These are phyloP conservation scores for Schlechtendalia chinensis DNA, from an alignment of 1,140 invertebrate genomes.

Conservation along the genomic window DNA sequence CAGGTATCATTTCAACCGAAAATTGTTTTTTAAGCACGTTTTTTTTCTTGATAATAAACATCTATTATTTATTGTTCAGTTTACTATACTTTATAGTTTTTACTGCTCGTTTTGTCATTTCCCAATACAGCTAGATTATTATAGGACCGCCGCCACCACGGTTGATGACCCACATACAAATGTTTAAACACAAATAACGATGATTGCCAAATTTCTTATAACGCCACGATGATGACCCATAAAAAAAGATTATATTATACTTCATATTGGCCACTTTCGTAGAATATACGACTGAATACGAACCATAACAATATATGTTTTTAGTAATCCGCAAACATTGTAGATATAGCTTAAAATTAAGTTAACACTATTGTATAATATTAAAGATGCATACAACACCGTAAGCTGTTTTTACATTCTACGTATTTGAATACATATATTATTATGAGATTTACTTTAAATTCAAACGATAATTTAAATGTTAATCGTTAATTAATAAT, in stretches of 20 bases:
- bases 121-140: neutral
- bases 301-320: neutral
- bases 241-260: conserved; percentile 1
- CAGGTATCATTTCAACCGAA: too few relatives aligned
- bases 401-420: too few relatives aligned
- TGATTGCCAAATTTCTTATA: conserved; percentile 32
- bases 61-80: too few relatives aligned
- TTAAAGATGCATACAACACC: too few relatives aligned
- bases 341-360: too few relatives aligned
- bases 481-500: too few relatives aligned
- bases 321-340: neutral
- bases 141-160: neutral
- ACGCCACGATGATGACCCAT: conserved; percentile 9
- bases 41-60: too few relatives aligned
- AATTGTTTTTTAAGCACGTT: too few relatives aligned
- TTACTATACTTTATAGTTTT: neutral
- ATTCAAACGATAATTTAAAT: too few relatives aligned
- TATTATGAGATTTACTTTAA: too few relatives aligned
- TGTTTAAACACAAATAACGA: conserved; percentile 7
- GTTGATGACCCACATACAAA: conserved; percentile 26
- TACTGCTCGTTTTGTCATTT: conserved; percentile 1
- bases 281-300: neutral
- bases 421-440: too few relatives aligned
- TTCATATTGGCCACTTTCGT: neutral
- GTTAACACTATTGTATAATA: too few relatives aligned